Percentiles rank a stretch among this genome's conserved stretches.
Conservation (phyloP, 2,888 invertebrate species). For the Chrysolina oricalcia region DNA sequence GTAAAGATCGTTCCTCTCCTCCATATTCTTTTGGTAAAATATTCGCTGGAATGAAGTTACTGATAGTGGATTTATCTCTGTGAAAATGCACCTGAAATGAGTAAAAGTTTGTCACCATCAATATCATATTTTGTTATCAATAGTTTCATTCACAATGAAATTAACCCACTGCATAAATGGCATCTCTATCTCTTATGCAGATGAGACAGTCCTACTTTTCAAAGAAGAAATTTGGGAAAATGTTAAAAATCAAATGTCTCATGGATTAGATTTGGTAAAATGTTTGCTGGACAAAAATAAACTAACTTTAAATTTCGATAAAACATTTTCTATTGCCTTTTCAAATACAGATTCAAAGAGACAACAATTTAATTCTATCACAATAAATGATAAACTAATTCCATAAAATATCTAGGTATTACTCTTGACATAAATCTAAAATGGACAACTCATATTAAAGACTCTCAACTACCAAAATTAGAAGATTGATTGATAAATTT, state of each 20-base stretch:
- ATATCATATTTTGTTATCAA: no score
- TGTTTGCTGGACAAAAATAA: slow-evolving; percentile 19
- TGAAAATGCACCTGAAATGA: neutral
- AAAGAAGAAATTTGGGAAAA: slow-evolving; percentile 2
- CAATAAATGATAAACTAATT: slow-evolving; percentile 5
- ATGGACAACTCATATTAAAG: slow-evolving; percentile 14
- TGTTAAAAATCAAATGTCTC: slow-evolving; percentile 7
- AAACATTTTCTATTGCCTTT: no score
- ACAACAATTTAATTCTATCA: neutral
- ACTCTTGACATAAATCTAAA: neutral
- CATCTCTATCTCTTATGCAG: no score
- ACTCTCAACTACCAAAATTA: slow-evolving; percentile 16
- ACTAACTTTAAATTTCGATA: neutral
- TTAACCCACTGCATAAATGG: no score
- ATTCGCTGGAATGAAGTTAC: neutral
- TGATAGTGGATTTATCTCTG: neutral
- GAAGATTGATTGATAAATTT: slow-evolving; percentile 15
- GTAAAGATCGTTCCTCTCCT: slow-evolving; percentile 22
- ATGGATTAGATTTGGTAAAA: neutral
- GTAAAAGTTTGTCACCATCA: no score
- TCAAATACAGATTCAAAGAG: neutral
- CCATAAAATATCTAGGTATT: no score
- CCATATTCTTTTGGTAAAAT: slow-evolving; percentile 9
- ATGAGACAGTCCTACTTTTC: no score
- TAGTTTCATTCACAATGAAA: no score